Conservation (phyloP, 2,797 vertebrate genomes). For the Bradypodion pumilum region DNA sequence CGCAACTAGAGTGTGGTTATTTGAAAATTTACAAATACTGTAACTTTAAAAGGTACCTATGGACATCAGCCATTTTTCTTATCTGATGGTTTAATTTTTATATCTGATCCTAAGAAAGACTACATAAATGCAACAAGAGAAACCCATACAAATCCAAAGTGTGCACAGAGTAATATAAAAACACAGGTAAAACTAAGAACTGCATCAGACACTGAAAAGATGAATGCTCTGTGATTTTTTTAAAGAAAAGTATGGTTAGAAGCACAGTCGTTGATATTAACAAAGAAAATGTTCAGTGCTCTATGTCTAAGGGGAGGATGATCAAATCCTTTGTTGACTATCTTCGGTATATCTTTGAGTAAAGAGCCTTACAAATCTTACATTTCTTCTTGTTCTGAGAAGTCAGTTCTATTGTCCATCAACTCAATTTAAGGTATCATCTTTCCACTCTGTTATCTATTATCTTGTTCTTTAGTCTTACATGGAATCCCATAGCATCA, state of each 20-base stretch:
- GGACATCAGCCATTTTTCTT: not conserved
- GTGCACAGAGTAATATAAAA: not conserved
- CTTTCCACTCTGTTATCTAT: conserved; percentile 55
- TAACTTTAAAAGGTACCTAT: no score
- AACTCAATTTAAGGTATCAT: conserved; percentile 42
- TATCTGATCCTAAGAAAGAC: not conserved
- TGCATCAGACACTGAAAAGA: not conserved
- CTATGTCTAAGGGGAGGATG: conserved; percentile 21
- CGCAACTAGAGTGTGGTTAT: no score
- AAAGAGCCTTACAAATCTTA: conserved; percentile 35
- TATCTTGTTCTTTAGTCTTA: conserved; percentile 56
- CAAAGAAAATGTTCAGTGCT: not conserved
- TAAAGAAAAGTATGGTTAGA: not conserved
- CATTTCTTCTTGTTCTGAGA: conserved; percentile 22
- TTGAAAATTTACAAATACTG: not conserved
- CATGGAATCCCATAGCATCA: conserved; percentile 43
- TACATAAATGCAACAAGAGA: not conserved
- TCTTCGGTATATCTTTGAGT: conserved; percentile 25
- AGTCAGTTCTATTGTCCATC: conserved; percentile 43
- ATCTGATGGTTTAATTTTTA: not conserved
- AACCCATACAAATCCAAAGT: not conserved
- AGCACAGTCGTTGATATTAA: not conserved
- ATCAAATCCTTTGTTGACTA: conserved; percentile 14
- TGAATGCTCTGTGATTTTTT: not conserved
- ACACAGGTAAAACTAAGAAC: not conserved